A percentile compares a stretch with the other conserved stretches of the same genome.
Evolutionary conservation across 2,888 invertebrate species (phyloP).

Genomic region (Esperia sulphurella): DNA sequence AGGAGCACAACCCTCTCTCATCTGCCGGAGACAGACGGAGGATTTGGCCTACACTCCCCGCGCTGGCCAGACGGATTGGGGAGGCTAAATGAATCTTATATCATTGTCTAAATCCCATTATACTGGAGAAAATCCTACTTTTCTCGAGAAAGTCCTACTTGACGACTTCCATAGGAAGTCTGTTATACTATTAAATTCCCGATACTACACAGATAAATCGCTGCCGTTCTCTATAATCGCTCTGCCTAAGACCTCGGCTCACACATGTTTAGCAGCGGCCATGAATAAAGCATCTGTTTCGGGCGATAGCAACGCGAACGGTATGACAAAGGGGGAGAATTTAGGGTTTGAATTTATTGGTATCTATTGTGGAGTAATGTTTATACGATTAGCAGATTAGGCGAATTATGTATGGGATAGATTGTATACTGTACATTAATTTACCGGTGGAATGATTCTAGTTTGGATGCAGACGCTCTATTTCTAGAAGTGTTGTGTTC

Average conservation of each 20-base stretch:
- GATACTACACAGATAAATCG: neutral
- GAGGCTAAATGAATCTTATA: too few relatives aligned
- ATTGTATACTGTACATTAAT: too few relatives aligned
- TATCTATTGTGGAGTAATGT: constrained; percentile 24
- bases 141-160: neutral
- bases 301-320: constrained; percentile 15
- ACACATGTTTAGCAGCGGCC: constrained; percentile 13
- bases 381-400: neutral
- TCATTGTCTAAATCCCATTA: too few relatives aligned
- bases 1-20: too few relatives aligned
- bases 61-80: too few relatives aligned
- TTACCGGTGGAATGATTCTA: too few relatives aligned
- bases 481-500: too few relatives aligned
- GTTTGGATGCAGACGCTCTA: too few relatives aligned
- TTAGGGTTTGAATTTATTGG: constrained; percentile 34
- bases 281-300: constrained; percentile 31
- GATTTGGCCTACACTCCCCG: too few relatives aligned
- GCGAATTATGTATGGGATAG: neutral
- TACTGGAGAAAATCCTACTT: too few relatives aligned
- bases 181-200: neutral
- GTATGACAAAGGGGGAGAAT: constrained; percentile 34
- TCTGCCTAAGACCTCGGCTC: neutral
- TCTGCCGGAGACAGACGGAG: too few relatives aligned
- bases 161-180: neutral
- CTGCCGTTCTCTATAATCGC: neutral